Percentiles rank a stretch among this genome's conserved stretches.
phyloP scores from a whole-genome alignment of 2,888 invertebrate genomes.

The Conistra vaccinii region DNA sequence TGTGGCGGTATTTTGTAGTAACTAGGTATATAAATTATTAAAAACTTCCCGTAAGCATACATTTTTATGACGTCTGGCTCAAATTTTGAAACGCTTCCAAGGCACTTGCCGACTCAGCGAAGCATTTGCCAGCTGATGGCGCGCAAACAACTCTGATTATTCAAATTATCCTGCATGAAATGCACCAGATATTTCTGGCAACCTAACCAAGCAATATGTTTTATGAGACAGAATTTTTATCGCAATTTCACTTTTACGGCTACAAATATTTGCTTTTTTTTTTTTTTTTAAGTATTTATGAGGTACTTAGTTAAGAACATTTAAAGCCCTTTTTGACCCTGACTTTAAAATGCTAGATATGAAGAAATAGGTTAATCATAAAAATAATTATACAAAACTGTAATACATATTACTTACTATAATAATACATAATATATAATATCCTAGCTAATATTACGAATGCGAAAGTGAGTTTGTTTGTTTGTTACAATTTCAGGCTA shows the following conservation, averaged over 20 bases:
- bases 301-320: too few species aligned
- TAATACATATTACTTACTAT: too few species aligned
- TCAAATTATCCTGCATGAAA: slow-evolving; percentile 50
- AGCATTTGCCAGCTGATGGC: slow-evolving; percentile 52
- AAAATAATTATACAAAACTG: too few species aligned
- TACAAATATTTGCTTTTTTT: background rate
- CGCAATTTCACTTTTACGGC: background rate
- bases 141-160: slow-evolving; percentile 62
- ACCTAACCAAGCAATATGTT: slow-evolving; percentile 33
- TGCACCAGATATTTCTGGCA: slow-evolving; percentile 52
- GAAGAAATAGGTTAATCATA: too few species aligned
- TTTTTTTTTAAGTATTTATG: too few species aligned
- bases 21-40: background rate
- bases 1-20: too few species aligned
- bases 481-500: too few species aligned
- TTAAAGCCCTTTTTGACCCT: background rate
- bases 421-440: too few species aligned
- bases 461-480: too few species aligned
- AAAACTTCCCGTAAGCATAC: background rate
- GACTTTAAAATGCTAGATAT: too few species aligned
- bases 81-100: slow-evolving; percentile 58
- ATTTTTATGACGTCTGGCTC: slow-evolving; percentile 23
- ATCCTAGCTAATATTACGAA: too few species aligned
- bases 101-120: slow-evolving; percentile 40
- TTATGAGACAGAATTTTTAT: slow-evolving; percentile 17